phyloP scores from a whole-genome alignment of 2,797 vertebrate species.

The Dendrocincla tyrannina region DNA sequence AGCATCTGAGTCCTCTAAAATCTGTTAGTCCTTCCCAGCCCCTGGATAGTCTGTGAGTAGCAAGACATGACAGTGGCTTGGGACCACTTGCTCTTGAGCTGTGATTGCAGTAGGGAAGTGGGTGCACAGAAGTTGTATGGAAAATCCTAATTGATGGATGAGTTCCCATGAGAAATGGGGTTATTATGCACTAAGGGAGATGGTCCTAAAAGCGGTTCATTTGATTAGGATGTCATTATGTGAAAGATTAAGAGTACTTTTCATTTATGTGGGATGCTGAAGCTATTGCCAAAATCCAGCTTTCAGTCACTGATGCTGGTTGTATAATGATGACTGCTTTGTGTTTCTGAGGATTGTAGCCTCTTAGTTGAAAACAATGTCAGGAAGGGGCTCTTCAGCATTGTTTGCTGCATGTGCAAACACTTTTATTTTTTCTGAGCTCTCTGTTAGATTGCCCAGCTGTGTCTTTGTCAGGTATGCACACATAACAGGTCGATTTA shows the following conservation, averaged over 20 bases:
- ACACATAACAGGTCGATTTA: neutral
- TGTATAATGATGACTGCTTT: neutral
- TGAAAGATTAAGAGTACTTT: neutral
- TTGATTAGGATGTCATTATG: neutral
- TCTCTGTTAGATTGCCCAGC: neutral
- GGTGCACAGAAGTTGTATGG: neutral
- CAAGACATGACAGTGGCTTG: fast-evolving
- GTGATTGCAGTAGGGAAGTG: neutral
- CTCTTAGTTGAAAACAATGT: neutral
- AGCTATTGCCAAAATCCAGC: neutral
- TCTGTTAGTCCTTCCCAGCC: neutral
- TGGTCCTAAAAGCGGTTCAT: neutral
- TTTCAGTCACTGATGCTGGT: neutral
- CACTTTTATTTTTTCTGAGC: neutral
- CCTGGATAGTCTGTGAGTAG: neutral
- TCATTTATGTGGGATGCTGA: neutral
- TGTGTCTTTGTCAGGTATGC: neutral
- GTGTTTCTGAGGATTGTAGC: neutral
- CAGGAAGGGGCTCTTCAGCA: neutral
- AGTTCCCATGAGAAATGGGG: neutral
- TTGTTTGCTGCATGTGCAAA: neutral
- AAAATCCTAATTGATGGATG: neutral
- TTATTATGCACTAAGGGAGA: neutral
- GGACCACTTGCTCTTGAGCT: neutral
- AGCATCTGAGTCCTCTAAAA: neutral